These are phyloP conservation scores for Microplitis deprimator DNA, from an alignment of 2,888 invertebrate species.

Conservation along the genomic window DNA sequence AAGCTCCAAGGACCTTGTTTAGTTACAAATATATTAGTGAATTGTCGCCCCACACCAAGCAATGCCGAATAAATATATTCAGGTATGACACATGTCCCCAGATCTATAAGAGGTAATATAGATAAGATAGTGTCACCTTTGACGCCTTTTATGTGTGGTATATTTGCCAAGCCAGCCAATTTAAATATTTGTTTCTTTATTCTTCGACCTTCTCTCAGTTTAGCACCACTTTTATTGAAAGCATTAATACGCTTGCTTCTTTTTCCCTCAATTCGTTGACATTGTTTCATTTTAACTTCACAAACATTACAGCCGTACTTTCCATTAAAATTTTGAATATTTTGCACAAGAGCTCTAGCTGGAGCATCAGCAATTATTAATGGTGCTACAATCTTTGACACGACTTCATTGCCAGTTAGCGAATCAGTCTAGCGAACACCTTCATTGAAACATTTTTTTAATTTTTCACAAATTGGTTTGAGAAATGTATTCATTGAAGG, in stretches of 20 bases:
- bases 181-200: no score
- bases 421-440: conserved; percentile 42
- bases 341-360: conserved; percentile 42
- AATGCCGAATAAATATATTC: conserved; percentile 45
- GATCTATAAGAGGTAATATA: conserved; percentile 37
- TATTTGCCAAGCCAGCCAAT: neutral
- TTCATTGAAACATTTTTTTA: conserved; percentile 39
- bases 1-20: conserved; percentile 44
- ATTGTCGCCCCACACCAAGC: conserved; percentile 42
- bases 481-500: conserved; percentile 44
- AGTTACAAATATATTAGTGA: conserved; percentile 35
- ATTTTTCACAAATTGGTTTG: conserved; percentile 38
- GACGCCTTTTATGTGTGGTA: neutral
- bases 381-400: conserved; percentile 40
- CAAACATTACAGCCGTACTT: conserved; percentile 2
- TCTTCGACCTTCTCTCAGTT: no score
- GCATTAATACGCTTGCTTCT: no score
- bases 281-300: conserved; percentile 26
- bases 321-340: conserved; percentile 42
- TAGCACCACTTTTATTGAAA: no score
- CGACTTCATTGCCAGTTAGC: conserved; percentile 30
- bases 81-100: conserved; percentile 43
- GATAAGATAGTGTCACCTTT: conserved; percentile 26
- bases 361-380: conserved; percentile 44
- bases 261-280: neutral